A percentile compares a stretch with the other conserved stretches of the same genome.
Conservation (phyloP, 30 jellyfish, hydroid and myxozoan species). For the Aurelia aurita complex sp. Pacific region DNA sequence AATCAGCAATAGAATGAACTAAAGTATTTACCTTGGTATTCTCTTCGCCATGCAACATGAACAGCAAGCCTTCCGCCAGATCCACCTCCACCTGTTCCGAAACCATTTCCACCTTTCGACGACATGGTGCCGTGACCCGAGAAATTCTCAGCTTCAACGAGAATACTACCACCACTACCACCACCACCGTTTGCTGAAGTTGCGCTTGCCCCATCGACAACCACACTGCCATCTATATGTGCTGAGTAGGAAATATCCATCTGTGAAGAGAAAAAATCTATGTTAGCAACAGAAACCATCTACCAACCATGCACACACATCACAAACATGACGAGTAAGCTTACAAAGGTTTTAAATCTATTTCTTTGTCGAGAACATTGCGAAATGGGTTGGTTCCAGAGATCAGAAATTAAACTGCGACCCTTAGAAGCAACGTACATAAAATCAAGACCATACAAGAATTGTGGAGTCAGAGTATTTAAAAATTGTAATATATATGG, state of each 20-base stretch:
- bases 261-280: background rate
- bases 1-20: too few relatives aligned
- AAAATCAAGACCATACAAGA: too few relatives aligned
- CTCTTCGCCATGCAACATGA: conserved; percentile 64
- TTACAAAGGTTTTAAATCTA: too few relatives aligned
- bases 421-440: too few relatives aligned
- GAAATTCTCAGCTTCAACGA: conserved; percentile 55
- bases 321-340: too few relatives aligned
- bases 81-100: conserved; percentile 70
- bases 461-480: too few relatives aligned
- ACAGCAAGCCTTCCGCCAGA: conserved; percentile 72
- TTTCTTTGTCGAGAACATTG: too few relatives aligned
- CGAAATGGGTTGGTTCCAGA: too few relatives aligned
- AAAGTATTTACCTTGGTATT: conserved; percentile 25
- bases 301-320: too few relatives aligned
- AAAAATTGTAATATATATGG: too few relatives aligned
- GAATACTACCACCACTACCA: conserved; percentile 72
- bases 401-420: too few relatives aligned
- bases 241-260: conserved; percentile 46
- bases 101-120: conserved; percentile 54
- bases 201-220: conserved; percentile 47
- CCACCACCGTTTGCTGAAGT: conserved; percentile 49
- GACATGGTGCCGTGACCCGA: conserved; percentile 63
- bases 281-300: too few relatives aligned
- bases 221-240: conserved; percentile 49